phyloP scores from a whole-genome alignment of 2,888 invertebrate genomes.

The Baronia brevicornis region DNA sequence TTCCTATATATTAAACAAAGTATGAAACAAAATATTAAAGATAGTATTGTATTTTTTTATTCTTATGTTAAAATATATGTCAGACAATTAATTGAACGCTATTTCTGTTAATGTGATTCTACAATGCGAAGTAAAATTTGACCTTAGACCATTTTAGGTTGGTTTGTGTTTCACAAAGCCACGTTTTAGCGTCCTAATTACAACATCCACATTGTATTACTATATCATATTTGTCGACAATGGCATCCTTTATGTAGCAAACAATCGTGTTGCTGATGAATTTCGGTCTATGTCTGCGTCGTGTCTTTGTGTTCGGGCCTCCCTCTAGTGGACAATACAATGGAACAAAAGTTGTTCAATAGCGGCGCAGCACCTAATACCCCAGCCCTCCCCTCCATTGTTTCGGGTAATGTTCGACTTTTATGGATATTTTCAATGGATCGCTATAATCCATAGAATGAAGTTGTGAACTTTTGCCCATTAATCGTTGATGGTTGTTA shows the following conservation, averaged over 20 bases:
- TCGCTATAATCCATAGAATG: slow-evolving; percentile 68
- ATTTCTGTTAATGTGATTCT: neutral
- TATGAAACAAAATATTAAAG: too few relatives aligned
- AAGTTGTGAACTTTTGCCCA: slow-evolving; percentile 58
- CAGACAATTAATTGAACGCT: neutral
- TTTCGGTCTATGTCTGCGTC: slow-evolving; percentile 72
- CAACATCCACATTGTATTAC: slow-evolving; percentile 68
- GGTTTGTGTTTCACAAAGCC: slow-evolving; percentile 24
- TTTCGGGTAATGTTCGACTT: slow-evolving; percentile 75
- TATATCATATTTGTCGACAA: slow-evolving; percentile 74
- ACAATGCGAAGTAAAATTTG: slow-evolving; percentile 1
- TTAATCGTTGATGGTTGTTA: slow-evolving; percentile 26
- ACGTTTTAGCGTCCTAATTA: slow-evolving; percentile 59
- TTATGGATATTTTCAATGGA: slow-evolving; percentile 76
- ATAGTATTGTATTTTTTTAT: neutral
- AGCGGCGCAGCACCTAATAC: slow-evolving; percentile 72
- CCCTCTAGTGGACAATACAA: slow-evolving; percentile 73
- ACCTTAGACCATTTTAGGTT: slow-evolving; percentile 9
- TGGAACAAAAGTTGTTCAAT: slow-evolving; percentile 75
- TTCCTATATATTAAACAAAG: too few relatives aligned
- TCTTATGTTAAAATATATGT: neutral
- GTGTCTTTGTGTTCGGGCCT: slow-evolving; percentile 67
- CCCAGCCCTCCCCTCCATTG: slow-evolving; percentile 68
- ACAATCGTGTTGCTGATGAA: slow-evolving; percentile 75
- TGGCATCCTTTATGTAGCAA: slow-evolving; percentile 73